Evolutionary conservation across 2,888 invertebrate species (phyloP).

Genomic region (Caprella mutica): DNA sequence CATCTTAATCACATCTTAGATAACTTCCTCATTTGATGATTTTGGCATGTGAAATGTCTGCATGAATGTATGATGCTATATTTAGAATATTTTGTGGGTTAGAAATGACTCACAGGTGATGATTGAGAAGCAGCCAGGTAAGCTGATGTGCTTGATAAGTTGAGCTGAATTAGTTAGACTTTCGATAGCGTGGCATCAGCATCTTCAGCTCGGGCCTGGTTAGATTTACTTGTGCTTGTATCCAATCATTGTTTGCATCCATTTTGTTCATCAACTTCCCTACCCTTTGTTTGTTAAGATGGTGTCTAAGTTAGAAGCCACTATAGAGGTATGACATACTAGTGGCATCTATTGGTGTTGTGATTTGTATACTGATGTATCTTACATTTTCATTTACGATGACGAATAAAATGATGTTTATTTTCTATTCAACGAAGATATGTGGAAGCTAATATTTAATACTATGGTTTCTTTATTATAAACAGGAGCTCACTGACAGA

Average conservation of each 20-base stretch:
- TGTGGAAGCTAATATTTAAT: neutral
- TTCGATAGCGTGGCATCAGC: too few species aligned
- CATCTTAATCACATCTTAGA: neutral
- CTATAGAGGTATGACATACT: constrained; percentile 10
- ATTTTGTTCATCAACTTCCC: neutral
- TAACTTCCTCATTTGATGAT: constrained; percentile 7
- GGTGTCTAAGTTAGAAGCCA: constrained; percentile 8
- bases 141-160: too few species aligned
- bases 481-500: constrained; percentile 48
- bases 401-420: neutral
- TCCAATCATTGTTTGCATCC: neutral
- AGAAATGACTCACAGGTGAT: neutral
- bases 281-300: constrained; percentile 1
- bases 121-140: neutral
- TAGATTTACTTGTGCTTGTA: too few species aligned
- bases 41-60: constrained; percentile 2
- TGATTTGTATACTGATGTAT: too few species aligned
- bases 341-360: neutral
- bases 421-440: neutral
- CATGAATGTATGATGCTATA: constrained; percentile 10
- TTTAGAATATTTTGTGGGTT: neutral
- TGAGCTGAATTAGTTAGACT: too few species aligned
- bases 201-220: too few species aligned
- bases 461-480: constrained; percentile 2
- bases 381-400: too few species aligned